These are phyloP conservation scores for Coptodon rendalli DNA, from an alignment of 2,113 vertebrate genomes.

Conservation along the genomic window DNA sequence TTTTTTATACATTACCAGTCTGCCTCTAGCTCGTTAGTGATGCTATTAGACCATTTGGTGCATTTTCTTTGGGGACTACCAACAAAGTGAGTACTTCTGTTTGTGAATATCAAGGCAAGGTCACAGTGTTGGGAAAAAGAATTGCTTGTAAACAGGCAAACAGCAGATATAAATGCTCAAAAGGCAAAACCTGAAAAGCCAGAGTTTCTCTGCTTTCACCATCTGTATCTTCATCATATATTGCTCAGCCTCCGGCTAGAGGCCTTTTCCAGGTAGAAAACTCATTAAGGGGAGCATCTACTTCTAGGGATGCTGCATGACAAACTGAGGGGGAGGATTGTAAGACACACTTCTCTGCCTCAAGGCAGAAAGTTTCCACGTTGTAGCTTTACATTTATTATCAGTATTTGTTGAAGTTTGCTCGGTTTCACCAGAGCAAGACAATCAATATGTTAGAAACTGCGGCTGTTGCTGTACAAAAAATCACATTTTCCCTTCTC, in stretches of 20 bases:
- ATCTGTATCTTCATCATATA: background rate
- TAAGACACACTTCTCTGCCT: background rate
- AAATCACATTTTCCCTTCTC: background rate
- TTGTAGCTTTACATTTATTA: background rate
- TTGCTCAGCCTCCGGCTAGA: background rate
- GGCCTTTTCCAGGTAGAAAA: background rate
- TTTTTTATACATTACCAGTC: background rate
- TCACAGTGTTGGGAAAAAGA: background rate
- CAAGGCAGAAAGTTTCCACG: background rate
- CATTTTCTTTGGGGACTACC: background rate
- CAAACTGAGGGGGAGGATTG: background rate
- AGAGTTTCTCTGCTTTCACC: background rate
- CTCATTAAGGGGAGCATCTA: background rate
- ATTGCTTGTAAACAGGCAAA: background rate
- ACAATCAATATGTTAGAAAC: background rate
- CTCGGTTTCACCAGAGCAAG: background rate
- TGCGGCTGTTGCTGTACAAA: background rate
- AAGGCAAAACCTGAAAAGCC: background rate
- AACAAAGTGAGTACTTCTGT: background rate
- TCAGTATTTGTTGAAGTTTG: background rate
- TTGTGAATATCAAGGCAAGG: background rate
- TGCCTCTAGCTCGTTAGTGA: background rate
- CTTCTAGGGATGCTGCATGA: background rate
- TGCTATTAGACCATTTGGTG: background rate
- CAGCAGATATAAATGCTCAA: background rate